Evolutionary conservation across 2,797 vertebrate genomes (phyloP).

Genomic region (Coluber constrictor): DNA sequence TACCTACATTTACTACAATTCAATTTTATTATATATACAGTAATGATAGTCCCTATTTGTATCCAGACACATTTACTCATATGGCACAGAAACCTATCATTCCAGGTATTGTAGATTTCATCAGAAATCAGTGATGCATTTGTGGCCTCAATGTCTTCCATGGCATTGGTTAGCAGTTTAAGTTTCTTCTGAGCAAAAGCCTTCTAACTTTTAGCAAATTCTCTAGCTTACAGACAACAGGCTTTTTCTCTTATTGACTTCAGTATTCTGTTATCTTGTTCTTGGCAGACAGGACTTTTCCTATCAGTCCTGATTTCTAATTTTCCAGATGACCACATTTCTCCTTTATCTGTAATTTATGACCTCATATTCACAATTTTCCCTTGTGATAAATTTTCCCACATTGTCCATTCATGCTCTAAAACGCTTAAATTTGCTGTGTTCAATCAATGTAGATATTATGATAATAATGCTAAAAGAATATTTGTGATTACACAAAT

Average conservation of each 20-base stretch:
- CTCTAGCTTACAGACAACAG: neutral
- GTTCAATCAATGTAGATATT: neutral
- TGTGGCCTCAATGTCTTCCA: neutral
- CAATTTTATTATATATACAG: neutral
- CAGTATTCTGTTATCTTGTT: neutral
- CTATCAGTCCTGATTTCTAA: neutral
- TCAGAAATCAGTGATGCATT: neutral
- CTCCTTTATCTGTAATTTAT: neutral
- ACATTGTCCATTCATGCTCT: neutral
- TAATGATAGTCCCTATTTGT: neutral
- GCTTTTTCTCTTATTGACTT: constrained; percentile 51
- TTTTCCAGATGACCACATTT: neutral
- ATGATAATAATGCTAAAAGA: neutral
- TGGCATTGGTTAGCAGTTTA: neutral
- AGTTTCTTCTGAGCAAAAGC: neutral
- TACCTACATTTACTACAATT: neutral
- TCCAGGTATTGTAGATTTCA: neutral
- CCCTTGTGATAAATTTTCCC: neutral
- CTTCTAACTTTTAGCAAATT: neutral
- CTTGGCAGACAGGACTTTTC: neutral
- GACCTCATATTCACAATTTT: neutral
- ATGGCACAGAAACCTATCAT: neutral
- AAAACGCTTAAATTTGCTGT: neutral
- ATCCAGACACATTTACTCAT: neutral
- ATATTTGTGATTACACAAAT: neutral